phyloP scores from a whole-genome alignment of 1,140 invertebrate species.

The Achatina immaculata region DNA sequence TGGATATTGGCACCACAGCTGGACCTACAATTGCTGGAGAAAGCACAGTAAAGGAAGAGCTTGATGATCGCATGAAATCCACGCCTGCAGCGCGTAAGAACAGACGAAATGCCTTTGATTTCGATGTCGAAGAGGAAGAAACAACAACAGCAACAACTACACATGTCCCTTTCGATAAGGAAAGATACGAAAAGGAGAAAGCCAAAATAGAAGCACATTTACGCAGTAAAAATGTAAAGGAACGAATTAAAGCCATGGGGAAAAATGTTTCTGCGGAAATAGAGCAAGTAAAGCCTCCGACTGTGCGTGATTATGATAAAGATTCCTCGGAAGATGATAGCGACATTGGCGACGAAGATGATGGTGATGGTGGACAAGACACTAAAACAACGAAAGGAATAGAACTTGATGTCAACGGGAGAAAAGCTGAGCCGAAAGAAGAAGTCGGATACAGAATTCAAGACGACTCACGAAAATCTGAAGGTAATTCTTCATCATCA shows the following conservation, averaged over 20 bases:
- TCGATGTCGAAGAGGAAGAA: background rate
- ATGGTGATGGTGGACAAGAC: background rate
- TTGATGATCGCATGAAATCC: too few species aligned
- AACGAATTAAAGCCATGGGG: too few species aligned
- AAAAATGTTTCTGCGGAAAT: too few species aligned
- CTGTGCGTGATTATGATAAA: background rate
- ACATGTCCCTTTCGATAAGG: too few species aligned
- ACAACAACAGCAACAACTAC: constrained; percentile 5
- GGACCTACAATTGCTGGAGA: too few species aligned
- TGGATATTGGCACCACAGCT: too few species aligned
- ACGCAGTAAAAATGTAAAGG: too few species aligned
- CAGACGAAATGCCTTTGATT: background rate
- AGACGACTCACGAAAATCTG: background rate
- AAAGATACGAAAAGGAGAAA: too few species aligned
- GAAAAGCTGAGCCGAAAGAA: background rate
- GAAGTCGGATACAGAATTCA: background rate
- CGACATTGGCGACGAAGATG: background rate
- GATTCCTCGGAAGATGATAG: background rate
- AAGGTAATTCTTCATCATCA: too few species aligned
- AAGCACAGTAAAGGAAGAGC: too few species aligned
- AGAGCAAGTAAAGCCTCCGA: background rate
- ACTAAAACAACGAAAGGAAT: background rate
- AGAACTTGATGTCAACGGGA: background rate
- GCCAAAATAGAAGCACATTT: too few species aligned
- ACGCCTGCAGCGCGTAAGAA: too few species aligned